Conservation (phyloP, 1,140 invertebrate genomes). For the Sweltsa coloradensis region DNA sequence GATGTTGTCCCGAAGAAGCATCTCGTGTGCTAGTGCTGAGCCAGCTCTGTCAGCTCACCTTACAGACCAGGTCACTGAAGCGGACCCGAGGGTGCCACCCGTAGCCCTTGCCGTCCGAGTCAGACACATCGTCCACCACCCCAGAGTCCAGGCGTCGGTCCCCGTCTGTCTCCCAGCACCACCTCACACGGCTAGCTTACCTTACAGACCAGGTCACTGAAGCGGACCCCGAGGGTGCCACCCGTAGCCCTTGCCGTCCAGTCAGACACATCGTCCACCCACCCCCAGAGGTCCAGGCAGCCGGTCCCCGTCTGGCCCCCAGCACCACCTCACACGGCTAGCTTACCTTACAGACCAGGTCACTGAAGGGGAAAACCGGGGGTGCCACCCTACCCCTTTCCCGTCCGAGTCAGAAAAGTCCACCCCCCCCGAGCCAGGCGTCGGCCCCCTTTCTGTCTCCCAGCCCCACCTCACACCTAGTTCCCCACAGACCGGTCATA, state of each 20-base stretch:
- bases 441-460: conserved; percentile 58
- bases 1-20: too few species aligned
- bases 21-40: too few species aligned
- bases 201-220: conserved; percentile 44
- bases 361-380: conserved; percentile 44
- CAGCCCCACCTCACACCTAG: conserved; percentile 49
- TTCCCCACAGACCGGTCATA: too few species aligned
- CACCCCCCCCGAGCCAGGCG: conserved; percentile 64
- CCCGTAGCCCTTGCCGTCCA: conserved; percentile 57
- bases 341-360: conserved; percentile 40
- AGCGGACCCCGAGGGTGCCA: conserved; percentile 51
- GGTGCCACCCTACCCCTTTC: conserved; percentile 59
- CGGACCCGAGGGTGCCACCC: conserved; percentile 57
- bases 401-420: conserved; percentile 60
- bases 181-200: conserved; percentile 40
- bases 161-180: conserved; percentile 56
- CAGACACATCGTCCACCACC: conserved; percentile 61
- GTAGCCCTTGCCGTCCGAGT: conserved; percentile 56
- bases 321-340: conserved; percentile 52
- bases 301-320: conserved; percentile 57
- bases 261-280: conserved; percentile 65
- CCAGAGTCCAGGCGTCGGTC: conserved; percentile 62
- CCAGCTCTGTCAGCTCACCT: too few species aligned
- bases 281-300: conserved; percentile 62
- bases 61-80: conserved; percentile 43